Conservation (phyloP, 2,888 invertebrate genomes). For the Cecidostiba fungosa region DNA sequence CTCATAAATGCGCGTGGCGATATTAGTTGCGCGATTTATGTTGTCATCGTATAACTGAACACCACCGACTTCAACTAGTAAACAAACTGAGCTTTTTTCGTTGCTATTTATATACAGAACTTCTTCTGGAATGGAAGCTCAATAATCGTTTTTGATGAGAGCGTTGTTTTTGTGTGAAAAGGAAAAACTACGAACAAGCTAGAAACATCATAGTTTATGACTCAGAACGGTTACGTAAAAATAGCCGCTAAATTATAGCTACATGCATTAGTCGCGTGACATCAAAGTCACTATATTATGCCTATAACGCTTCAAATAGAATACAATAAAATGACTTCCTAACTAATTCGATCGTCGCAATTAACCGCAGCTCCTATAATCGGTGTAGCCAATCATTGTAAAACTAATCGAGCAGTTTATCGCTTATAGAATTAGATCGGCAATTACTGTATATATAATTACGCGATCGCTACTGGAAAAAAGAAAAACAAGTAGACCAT, state of each 20-base stretch:
- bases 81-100: background rate
- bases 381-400: background rate
- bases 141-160: background rate
- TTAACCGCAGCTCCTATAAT: background rate
- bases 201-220: background rate
- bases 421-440: conserved; percentile 12
- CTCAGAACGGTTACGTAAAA: background rate
- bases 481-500: conserved; percentile 45
- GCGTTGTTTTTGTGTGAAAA: background rate
- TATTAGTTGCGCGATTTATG: conserved; percentile 32
- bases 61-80: background rate
- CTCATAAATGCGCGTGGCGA: conserved; percentile 15
- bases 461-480: conserved; percentile 18
- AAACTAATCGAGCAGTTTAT: conserved; percentile 23
- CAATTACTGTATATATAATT: conserved; percentile 48
- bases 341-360: background rate
- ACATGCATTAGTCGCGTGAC: background rate
- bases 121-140: background rate
- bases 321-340: background rate
- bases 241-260: background rate
- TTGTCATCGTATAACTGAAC: background rate
- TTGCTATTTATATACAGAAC: background rate
- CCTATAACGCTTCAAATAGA: background rate
- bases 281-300: background rate
- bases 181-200: background rate